Evolutionary conservation across 2,113 vertebrate species (phyloP).

Genomic region (Psittacus erithacus): DNA sequence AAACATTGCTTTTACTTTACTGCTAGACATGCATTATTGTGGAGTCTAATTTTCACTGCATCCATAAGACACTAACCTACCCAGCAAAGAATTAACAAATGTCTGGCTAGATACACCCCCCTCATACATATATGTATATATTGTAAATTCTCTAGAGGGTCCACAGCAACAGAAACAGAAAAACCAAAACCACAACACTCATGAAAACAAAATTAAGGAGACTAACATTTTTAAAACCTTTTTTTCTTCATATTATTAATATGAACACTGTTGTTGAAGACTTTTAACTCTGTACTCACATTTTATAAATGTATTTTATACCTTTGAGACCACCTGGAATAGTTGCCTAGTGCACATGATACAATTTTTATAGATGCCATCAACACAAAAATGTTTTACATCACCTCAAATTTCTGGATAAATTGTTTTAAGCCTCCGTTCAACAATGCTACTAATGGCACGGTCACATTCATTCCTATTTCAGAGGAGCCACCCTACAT

Average conservation of each 20-base stretch:
- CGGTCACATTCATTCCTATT: fast-evolving
- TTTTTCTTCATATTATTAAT: neutral
- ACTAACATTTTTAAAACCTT: fast-evolving
- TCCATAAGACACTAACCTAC: neutral
- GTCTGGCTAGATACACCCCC: neutral
- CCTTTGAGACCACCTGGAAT: neutral
- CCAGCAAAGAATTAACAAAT: neutral
- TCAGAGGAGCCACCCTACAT: neutral
- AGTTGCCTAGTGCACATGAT: fast-evolving
- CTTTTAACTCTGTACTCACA: neutral
- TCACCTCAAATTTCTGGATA: neutral
- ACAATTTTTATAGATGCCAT: neutral
- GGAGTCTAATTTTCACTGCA: neutral
- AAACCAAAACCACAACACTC: fast-evolving
- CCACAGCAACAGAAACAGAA: neutral
- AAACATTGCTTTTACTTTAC: neutral
- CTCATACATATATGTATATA: fast-evolving
- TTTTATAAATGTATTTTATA: neutral
- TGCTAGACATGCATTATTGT: neutral
- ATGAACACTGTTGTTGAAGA: neutral
- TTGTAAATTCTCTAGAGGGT: neutral
- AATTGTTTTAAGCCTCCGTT: neutral
- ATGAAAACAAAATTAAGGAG: neutral
- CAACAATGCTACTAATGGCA: fast-evolving
- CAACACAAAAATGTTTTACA: neutral